phyloP scores from a whole-genome alignment of 2,888 invertebrate genomes.

The Acleris holmiana region DNA sequence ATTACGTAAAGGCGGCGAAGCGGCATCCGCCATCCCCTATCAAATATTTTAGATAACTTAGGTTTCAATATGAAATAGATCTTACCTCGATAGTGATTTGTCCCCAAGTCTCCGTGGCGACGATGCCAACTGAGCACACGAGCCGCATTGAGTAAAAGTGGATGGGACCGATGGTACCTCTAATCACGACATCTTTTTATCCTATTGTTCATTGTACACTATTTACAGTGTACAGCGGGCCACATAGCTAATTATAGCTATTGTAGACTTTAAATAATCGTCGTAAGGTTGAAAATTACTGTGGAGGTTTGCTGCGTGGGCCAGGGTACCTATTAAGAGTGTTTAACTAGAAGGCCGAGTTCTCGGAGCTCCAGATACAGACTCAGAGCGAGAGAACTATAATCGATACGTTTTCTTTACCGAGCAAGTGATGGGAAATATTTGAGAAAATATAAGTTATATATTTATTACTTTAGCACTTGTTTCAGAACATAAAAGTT shows the following conservation, averaged over 20 bases:
- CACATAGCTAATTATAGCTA: constrained; percentile 22
- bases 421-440: constrained; percentile 6
- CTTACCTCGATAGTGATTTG: constrained; percentile 36
- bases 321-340: constrained; percentile 35
- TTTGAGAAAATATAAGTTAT: background rate
- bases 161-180: constrained; percentile 16
- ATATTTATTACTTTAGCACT: background rate
- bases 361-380: constrained; percentile 27
- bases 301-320: constrained; percentile 1
- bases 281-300: background rate
- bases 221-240: constrained; percentile 25
- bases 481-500: background rate
- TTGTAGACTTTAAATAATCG: constrained; percentile 20
- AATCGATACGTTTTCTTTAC: constrained; percentile 30
- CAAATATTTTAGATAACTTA: constrained; percentile 25
- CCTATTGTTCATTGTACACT: constrained; percentile 41
- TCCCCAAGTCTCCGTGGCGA: constrained; percentile 24
- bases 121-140: constrained; percentile 37
- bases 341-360: constrained; percentile 38
- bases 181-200: constrained; percentile 42
- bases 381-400: constrained; percentile 14
- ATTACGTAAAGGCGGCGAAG: constrained; percentile 21
- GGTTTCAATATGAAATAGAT: constrained; percentile 13
- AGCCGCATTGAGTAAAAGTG: constrained; percentile 38
- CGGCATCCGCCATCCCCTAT: constrained; percentile 5